Base-by-base conservation (phyloP, 1,140 invertebrate genomes). In the Octopus sinensis region DNA sequence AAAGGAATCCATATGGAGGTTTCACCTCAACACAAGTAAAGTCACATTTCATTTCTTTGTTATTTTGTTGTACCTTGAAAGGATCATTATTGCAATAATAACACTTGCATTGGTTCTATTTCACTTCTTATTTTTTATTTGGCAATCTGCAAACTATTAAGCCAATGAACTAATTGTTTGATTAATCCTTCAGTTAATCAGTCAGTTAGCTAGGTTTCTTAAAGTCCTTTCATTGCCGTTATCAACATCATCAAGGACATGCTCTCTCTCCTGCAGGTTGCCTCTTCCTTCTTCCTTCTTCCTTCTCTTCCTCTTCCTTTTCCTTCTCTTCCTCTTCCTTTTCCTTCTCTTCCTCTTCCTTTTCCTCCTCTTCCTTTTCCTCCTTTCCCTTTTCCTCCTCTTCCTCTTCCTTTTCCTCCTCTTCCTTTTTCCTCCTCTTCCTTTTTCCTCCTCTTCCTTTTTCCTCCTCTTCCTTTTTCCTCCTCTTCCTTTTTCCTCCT, bases 1-100 rank as follows among this genome's bases (percentile, higher is more conserved):
- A 96, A 79, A 86, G 87, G 71, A 97, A 96, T 89, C 91, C 93
- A 0, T 92, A 93, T 83, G 96, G 96, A 13, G 96, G 96, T 30
- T 97, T 96, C 88, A 93, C 94, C 4, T 95, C 95, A 4, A 95
- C 94, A 13, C 90, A 90, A 87, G 89, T 90, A 83, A 43, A 43
- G 30, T 43, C 30, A 43, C 30, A 43, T 43, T 43, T 43, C 30
- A 43, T 43, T 43, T 43, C 30, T 43, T 43, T 3, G 30, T 43
- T 43, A 43, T 43, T 43, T 43, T 43, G 30, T 43, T 43, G 30
- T 43, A 43, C 30, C 30, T 3, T 2, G 30, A 3, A 43, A 43
- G 30, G 30, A 43, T 43, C 30, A 43, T 43, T 43, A 43, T 43
- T 2, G 1, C 30, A 43, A 43, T 43, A 43, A 43, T 43, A 43